phyloP scores from a whole-genome alignment of 2,113 vertebrate species.

The Grammatotria lemairii region DNA sequence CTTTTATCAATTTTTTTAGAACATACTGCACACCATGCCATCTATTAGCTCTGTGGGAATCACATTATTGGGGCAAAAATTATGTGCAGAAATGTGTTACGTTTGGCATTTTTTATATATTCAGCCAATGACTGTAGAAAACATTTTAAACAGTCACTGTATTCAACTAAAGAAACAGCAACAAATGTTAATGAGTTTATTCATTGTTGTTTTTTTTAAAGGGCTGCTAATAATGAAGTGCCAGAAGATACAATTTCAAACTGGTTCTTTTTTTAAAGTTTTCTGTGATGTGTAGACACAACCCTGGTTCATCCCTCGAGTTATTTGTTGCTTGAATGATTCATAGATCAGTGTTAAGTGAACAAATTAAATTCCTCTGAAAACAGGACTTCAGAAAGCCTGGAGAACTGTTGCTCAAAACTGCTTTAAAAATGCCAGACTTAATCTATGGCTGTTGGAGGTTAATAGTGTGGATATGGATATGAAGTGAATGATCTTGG shows the following conservation, averaged over 20 bases:
- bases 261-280: background rate
- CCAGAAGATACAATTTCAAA: background rate
- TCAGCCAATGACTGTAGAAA: background rate
- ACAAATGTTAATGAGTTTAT: background rate
- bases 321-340: background rate
- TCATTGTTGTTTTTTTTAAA: background rate
- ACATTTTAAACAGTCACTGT: background rate
- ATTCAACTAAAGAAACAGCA: fast-evolving
- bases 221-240: fast-evolving
- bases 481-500: background rate
- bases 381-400: background rate
- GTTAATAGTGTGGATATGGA: background rate
- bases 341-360: background rate
- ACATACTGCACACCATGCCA: background rate
- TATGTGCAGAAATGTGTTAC: background rate
- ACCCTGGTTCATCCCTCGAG: background rate
- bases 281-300: background rate
- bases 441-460: background rate
- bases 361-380: background rate
- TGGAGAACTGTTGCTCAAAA: background rate
- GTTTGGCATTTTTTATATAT: fast-evolving
- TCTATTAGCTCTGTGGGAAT: background rate
- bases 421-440: background rate
- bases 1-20: background rate
- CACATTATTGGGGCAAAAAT: background rate